Conservation (phyloP, 2,888 invertebrate genomes). For the Cheilosia grossa region DNA sequence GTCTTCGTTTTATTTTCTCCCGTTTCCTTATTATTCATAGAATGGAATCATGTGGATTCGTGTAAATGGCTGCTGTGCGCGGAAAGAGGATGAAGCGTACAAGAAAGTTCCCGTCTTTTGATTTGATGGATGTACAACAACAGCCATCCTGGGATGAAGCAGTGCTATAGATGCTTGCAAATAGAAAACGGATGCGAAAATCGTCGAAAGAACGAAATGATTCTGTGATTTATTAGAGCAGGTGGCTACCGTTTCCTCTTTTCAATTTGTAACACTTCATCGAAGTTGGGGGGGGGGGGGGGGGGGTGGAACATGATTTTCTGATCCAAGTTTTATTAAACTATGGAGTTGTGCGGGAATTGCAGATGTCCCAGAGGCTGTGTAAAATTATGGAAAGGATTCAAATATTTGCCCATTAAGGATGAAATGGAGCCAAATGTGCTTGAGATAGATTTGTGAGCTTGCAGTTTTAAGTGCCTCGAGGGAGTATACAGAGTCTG, state of each 20-base stretch:
- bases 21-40: conserved; percentile 1
- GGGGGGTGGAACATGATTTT: neutral
- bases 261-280: conserved; percentile 4
- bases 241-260: conserved; percentile 53
- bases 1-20: conserved; percentile 2
- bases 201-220: conserved; percentile 40
- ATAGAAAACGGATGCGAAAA: conserved; percentile 17
- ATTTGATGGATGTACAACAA: conserved; percentile 38
- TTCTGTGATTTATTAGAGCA: conserved; percentile 66
- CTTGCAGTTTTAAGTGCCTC: too few relatives aligned
- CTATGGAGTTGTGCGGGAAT: neutral
- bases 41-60: conserved; percentile 43
- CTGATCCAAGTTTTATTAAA: conserved; percentile 7
- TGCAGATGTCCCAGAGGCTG: too few relatives aligned
- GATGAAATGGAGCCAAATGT: too few relatives aligned
- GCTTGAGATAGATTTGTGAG: too few relatives aligned
- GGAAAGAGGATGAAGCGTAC: conserved; percentile 6
- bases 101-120: neutral
- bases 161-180: neutral
- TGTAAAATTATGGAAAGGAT: too few relatives aligned
- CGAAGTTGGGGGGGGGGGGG: neutral
- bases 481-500: too few relatives aligned
- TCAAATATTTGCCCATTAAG: too few relatives aligned
- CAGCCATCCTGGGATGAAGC: conserved; percentile 10
- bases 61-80: conserved; percentile 24